phyloP scores from a whole-genome alignment of 1,140 invertebrate genomes.

The Bicyclus anynana region DNA sequence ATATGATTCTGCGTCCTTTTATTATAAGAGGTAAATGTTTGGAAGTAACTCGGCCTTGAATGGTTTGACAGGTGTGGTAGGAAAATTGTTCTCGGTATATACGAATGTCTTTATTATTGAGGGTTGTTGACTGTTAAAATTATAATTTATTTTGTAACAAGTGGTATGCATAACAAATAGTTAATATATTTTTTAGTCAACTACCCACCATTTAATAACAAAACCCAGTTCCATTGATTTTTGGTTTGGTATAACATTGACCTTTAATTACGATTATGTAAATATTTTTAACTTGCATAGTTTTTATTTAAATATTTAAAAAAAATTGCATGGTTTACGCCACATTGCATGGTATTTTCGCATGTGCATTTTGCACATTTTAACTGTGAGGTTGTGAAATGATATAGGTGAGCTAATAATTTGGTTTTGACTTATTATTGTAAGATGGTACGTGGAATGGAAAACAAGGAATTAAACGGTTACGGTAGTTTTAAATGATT shows the following conservation, averaged over 20 bases:
- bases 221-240: conserved; percentile 18
- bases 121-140: background rate
- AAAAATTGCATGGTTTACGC: conserved; percentile 4
- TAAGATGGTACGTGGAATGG: background rate
- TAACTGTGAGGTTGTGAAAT: background rate
- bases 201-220: conserved; percentile 7
- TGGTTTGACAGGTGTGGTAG: too few relatives aligned
- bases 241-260: conserved; percentile 20
- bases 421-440: background rate
- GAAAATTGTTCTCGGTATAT: background rate
- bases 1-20: too few relatives aligned
- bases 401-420: conserved; percentile 6
- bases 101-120: background rate
- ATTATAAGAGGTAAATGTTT: too few relatives aligned
- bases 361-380: conserved; percentile 21
- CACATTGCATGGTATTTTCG: conserved; percentile 13
- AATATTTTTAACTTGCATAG: conserved; percentile 14
- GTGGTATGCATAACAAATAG: too few relatives aligned
- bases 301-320: background rate
- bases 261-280: conserved; percentile 8
- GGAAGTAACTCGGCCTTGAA: too few relatives aligned
- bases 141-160: too few relatives aligned
- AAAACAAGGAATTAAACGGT: conserved; percentile 8
- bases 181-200: conserved; percentile 5
- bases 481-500: conserved; percentile 9